Base-by-base conservation (phyloP, 2,888 invertebrate species). In the Empis livida region DNA sequence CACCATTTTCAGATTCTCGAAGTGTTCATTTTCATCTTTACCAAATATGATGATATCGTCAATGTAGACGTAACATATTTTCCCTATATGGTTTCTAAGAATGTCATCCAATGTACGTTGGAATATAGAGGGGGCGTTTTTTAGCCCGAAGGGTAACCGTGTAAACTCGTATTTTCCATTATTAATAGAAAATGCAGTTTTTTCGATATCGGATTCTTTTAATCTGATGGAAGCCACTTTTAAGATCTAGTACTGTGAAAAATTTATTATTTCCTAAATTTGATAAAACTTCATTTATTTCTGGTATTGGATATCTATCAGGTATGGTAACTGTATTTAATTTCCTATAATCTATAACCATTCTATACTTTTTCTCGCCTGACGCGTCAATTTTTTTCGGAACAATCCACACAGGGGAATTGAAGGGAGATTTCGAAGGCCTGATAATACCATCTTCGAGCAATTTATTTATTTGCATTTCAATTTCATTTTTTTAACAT, bases 11-110 rank as follows among this genome's bases (percentile, higher is more conserved):
- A 51, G 30, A 20, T 51, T 47, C 10, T 32, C 31, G 2, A 46
- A 31, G 20, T 53, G 53, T 15, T 45, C 37, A 15, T 44, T 45
- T 16, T 51, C 49, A 41, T 49, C 38, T 48, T 51, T 50, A 5
- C 50, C 48, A 30, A 51, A 53, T 8, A 54, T 48, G 37, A 54
- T 45, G 16, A 53, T 51, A 35, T 54, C 50, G 11, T 54, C 51
- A 11, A 54, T 54, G 27, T 50, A 55, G 6, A 45, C 43, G 37
- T 45, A 47, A 44, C 48, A 48, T n/a, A n/a, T 37, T 37, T 32
- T 32, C 32, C n/a, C 32, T 13, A 32, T 32, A 13, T 32, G 32
- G 32, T 32, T 13, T 10, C 32, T 11, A 17, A 40, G 13, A 40
- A 10, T 20, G n/a, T 20, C 10, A 17, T 6, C 44, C 37, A 11